These are phyloP conservation scores for Acipenser oxyrinchus DNA, from an alignment of 2,797 vertebrate species.

Conservation along the genomic window DNA sequence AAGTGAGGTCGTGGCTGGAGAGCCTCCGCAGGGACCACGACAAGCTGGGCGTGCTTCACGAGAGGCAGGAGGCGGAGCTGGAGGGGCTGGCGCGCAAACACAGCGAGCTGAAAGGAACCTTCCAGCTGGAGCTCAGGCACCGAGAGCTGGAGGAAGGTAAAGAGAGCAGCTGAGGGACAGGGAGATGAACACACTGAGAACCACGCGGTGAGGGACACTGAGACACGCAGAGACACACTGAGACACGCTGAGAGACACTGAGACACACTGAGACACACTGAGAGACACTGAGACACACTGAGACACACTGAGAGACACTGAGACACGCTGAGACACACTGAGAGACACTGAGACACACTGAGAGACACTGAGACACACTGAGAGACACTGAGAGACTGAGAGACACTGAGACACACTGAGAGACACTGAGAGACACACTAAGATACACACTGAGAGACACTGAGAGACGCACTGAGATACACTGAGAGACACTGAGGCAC, in stretches of 20 bases:
- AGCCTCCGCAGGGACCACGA: constrained; percentile 69
- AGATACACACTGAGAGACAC: too few species aligned
- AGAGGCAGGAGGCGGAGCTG: constrained; percentile 74
- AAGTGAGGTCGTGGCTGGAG: constrained; percentile 57
- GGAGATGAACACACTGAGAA: background rate
- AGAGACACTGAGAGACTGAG: too few species aligned
- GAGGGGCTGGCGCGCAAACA: constrained; percentile 72
- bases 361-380: too few species aligned
- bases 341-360: too few species aligned
- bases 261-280: background rate
- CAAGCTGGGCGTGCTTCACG: constrained; percentile 64
- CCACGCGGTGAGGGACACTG: background rate
- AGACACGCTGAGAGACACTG: background rate
- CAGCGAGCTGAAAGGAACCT: constrained; percentile 60
- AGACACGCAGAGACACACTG: background rate
- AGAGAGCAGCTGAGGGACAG: constrained; percentile 7
- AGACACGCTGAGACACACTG: constrained; percentile 1
- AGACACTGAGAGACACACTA: too few species aligned
- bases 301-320: background rate
- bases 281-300: background rate
- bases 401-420: too few species aligned
- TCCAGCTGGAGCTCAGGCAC: constrained; percentile 70
- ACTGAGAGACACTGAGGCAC: too few species aligned
- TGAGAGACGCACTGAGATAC: too few species aligned
- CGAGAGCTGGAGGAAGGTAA: constrained; percentile 76